Base-by-base conservation (phyloP, 2,888 invertebrate genomes). In the Xanthostigma xanthostigma region DNA sequence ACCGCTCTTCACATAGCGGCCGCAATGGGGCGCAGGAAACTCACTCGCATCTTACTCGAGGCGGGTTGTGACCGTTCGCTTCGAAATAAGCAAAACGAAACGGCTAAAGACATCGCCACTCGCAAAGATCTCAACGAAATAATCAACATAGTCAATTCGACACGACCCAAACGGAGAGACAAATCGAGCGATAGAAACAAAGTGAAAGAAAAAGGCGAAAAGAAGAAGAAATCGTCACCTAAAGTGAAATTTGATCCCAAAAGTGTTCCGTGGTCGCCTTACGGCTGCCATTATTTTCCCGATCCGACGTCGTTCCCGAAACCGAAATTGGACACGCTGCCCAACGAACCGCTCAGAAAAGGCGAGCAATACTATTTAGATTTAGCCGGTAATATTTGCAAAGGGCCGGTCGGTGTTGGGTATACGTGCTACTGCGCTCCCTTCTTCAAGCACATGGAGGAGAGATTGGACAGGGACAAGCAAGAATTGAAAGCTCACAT, bases 281-380 rank as follows among this genome's bases (percentile, higher is more conserved):
- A 92, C 59, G 92, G 92, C 1, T 92, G 92, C 57, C 92, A 92
- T 61, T 88, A 88, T 62, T 89, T 85, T 61, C 90, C 91, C 0
- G 88, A 90, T 61, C 81, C 86, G 0, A 81, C 84, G 60, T 81
- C 82, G 45, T 90, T 92, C 63, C 90, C 90, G 1, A 79, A 85
- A 54, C 89, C 91, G 11, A 84, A 86, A 59, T 69, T 91, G 53
- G 87, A 88, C 66, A 86, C 89, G 46, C 68, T 92, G 53, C 92
- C 92, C 54, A 76, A 84, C 63, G 90, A 91, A 64, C 91, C 91
- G 0, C 69, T 92, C 14, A 77, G 76, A 58, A 81, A 83, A 59
- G 95, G 94, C 51, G 91, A 93, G 67, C 93, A 94, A 65, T 95
- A 95, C 66, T 96, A 85, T 66, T 72, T 94, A 56, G 95, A 95